Conservation (phyloP, 2,113 vertebrate species). For the Lophochroa leadbeateri region DNA sequence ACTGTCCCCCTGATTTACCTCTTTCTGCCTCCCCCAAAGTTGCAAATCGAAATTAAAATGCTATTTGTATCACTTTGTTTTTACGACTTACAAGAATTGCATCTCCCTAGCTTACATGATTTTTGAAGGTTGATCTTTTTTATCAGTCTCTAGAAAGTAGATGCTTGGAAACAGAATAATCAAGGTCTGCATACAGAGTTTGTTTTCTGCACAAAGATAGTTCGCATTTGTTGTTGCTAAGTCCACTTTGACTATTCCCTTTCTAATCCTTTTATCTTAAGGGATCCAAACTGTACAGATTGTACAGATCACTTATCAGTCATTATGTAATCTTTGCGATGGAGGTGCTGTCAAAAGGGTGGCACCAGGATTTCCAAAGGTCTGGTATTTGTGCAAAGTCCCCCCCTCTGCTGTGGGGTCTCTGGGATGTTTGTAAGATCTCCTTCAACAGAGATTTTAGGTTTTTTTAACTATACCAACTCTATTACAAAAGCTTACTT, state of each 20-base stretch:
- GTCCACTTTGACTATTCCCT: neutral
- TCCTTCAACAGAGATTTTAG: neutral
- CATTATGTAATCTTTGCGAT: neutral
- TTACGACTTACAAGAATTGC: neutral
- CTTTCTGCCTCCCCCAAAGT: neutral
- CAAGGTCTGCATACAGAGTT: neutral
- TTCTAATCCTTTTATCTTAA: constrained; percentile 39
- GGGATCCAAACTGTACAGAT: neutral
- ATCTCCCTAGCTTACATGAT: neutral
- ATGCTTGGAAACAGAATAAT: neutral
- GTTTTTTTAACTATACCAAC: neutral
- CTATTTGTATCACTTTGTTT: neutral
- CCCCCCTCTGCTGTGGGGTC: fast-evolving
- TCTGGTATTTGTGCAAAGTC: neutral
- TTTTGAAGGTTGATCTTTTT: neutral
- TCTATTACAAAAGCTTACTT: neutral
- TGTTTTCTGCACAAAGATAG: neutral
- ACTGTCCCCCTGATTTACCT: neutral
- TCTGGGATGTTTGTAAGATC: neutral
- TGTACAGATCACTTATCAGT: neutral
- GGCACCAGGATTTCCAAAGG: neutral
- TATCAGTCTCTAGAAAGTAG: neutral
- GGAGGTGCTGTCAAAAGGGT: neutral
- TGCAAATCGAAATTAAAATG: neutral
- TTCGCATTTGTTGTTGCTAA: neutral